phyloP scores from a whole-genome alignment of 1,140 invertebrate species.

The Meteorus sp. region DNA sequence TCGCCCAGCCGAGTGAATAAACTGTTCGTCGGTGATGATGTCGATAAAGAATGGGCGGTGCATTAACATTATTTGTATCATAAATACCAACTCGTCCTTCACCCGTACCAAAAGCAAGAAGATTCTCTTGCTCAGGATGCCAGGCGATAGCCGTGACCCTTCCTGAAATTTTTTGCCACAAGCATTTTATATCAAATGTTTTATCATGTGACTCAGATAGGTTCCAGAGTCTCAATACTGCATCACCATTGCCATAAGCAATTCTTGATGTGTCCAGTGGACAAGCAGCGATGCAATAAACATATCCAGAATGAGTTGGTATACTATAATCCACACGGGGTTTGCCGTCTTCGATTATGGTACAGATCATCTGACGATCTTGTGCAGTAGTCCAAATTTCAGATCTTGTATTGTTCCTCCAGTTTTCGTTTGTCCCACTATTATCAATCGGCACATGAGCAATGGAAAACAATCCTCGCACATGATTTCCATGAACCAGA shows the following conservation, averaged over 20 bases:
- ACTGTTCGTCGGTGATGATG: conserved; percentile 51
- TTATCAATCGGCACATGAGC: conserved; percentile 24
- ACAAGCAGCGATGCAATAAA: conserved; percentile 68
- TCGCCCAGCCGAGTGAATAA: conserved; percentile 57
- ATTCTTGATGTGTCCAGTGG: conserved; percentile 71
- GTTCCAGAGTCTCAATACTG: conserved; percentile 73
- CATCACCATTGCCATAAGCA: conserved; percentile 73
- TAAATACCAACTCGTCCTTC: conserved; percentile 69
- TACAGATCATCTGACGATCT: conserved; percentile 67
- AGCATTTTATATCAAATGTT: conserved; percentile 55
- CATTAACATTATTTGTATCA: conserved; percentile 51
- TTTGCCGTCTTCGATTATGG: conserved; percentile 31
- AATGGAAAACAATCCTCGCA: conserved; percentile 61
- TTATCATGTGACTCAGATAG: conserved; percentile 57
- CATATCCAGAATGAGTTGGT: conserved; percentile 67
- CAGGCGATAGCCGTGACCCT: conserved; percentile 73
- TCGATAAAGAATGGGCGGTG: conserved; percentile 46
- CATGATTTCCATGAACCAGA: conserved; percentile 59
- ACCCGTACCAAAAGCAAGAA: conserved; percentile 74
- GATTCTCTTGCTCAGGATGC: conserved; percentile 76
- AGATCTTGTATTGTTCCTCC: conserved; percentile 28
- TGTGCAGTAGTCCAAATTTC: conserved; percentile 65
- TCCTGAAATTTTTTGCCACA: conserved; percentile 73
- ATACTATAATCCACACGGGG: conserved; percentile 54
- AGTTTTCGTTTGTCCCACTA: conserved; percentile 31